Conservation (phyloP, 2,113 vertebrate genomes). For the Glareola pratincola region DNA sequence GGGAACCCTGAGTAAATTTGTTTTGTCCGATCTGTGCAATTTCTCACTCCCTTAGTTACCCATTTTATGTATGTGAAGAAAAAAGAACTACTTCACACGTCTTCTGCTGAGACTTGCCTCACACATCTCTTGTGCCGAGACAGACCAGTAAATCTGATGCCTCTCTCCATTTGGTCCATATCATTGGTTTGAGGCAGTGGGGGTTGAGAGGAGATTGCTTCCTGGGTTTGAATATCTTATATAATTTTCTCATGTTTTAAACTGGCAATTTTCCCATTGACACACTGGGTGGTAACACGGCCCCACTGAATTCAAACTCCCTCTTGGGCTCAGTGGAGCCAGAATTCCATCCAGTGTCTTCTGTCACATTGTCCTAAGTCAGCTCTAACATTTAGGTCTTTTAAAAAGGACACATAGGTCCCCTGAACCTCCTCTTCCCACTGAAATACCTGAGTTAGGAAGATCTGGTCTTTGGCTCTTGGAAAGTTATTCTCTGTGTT, state of each 20-base stretch:
- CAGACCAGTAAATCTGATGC: neutral
- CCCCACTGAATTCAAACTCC: neutral
- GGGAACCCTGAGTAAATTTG: rapidly evolving
- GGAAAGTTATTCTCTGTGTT: neutral
- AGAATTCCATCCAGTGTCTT: neutral
- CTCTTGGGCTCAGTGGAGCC: neutral
- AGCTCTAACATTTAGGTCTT: neutral
- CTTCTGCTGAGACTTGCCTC: neutral
- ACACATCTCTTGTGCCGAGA: neutral
- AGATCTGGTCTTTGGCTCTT: neutral
- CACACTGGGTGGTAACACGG: slow-evolving; percentile 15
- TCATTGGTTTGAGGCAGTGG: neutral
- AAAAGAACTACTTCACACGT: neutral
- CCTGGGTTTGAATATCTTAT: neutral
- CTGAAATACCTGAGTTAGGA: neutral
- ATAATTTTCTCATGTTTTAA: neutral
- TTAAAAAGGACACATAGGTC: neutral
- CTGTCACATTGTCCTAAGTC: neutral
- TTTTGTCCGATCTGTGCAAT: neutral
- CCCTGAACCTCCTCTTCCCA: neutral
- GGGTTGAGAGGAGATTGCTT: neutral
- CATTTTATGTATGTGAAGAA: neutral
- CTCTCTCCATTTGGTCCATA: neutral
- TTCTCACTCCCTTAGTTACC: neutral
- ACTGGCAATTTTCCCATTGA: slow-evolving; percentile 3